Evolutionary conservation across 2,113 vertebrate species (phyloP).

Genomic region (Crotophaga sulcirostris): DNA sequence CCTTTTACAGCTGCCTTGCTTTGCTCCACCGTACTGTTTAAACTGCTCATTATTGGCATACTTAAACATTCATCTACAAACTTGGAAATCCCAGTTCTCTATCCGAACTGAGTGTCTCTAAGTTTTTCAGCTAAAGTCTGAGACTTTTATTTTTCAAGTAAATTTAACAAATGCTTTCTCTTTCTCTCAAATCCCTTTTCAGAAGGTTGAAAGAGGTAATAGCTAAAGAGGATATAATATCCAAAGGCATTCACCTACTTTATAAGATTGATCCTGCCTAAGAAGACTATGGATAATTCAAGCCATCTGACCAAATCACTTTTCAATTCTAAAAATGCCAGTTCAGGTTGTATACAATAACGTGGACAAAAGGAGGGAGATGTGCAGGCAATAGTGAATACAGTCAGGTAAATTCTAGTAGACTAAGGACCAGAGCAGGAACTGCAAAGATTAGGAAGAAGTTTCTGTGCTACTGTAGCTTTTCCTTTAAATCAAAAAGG

Average conservation of each 20-base stretch:
- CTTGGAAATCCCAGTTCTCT: constrained; percentile 14
- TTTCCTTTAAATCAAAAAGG: background rate
- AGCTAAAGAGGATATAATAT: background rate
- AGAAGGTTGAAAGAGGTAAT: constrained; percentile 26
- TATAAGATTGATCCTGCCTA: constrained; percentile 4
- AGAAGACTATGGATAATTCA: background rate
- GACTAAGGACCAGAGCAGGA: background rate
- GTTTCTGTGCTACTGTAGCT: background rate
- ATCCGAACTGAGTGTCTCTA: background rate
- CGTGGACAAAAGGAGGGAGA: background rate
- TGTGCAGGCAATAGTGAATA: background rate
- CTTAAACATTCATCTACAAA: constrained; percentile 5
- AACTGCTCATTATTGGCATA: background rate
- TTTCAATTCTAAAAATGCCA: constrained; percentile 1
- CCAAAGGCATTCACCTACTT: background rate
- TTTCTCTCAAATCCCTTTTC: constrained; percentile 21
- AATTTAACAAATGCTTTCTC: background rate
- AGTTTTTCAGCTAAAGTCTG: background rate
- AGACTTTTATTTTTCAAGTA: background rate
- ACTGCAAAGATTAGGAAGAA: background rate
- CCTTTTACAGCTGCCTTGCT: constrained; percentile 13
- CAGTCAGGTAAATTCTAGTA: background rate
- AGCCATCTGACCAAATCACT: background rate
- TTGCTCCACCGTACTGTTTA: background rate
- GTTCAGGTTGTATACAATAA: background rate